These are phyloP conservation scores for Phortica variegata DNA, from an alignment of 1,140 invertebrate species.

Conservation along the genomic window DNA sequence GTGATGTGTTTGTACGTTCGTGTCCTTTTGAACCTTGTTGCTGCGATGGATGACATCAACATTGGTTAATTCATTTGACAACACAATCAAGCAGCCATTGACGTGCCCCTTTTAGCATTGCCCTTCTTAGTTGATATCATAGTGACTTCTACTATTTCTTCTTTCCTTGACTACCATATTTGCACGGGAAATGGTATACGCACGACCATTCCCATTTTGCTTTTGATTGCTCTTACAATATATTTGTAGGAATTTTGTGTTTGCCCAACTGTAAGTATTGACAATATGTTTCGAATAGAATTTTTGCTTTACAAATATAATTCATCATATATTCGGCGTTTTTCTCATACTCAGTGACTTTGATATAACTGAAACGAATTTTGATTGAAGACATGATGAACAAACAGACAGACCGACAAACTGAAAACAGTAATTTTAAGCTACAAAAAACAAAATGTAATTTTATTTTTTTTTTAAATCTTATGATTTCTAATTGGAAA, in stretches of 20 bases:
- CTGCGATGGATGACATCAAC: not conserved
- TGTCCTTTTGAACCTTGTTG: not conserved
- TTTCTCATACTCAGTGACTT: no score
- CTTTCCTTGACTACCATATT: not conserved
- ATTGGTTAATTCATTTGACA: not conserved
- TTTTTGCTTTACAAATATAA: slow-evolving; percentile 40
- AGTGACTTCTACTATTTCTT: not conserved
- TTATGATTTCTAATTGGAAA: no score
- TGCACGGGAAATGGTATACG: no score
- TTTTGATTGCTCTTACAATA: slow-evolving; percentile 16
- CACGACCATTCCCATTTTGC: not conserved
- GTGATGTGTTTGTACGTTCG: not conserved
- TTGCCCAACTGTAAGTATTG: slow-evolving; percentile 38
- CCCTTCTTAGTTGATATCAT: not conserved
- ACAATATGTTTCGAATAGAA: slow-evolving; percentile 32
- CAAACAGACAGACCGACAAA: not conserved
- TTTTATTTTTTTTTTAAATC: not conserved
- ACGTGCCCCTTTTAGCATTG: no score
- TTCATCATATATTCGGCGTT: slow-evolving; percentile 33
- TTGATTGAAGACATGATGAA: not conserved
- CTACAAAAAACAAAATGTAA: not conserved
- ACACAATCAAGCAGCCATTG: not conserved
- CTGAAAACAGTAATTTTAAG: not conserved
- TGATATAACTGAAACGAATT: no score
- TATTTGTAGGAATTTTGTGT: slow-evolving; percentile 18